Evolutionary conservation across 2,888 invertebrate genomes (phyloP).

Genomic region (Heliconius aoede): DNA sequence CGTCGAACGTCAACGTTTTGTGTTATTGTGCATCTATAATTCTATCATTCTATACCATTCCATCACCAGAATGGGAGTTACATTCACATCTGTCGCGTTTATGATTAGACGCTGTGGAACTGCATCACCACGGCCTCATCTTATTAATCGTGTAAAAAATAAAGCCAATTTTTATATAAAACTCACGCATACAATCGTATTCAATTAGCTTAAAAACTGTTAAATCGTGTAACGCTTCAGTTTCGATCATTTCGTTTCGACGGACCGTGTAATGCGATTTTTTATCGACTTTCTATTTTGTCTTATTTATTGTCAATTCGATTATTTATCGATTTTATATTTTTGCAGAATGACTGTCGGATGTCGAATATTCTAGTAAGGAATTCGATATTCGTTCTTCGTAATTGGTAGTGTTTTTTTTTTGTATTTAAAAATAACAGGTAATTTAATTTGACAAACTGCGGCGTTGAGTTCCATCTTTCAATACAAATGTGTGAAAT

Average conservation of each 20-base stretch:
- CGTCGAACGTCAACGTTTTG: too few relatives aligned
- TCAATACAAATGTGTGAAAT: background rate
- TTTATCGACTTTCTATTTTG: conserved; percentile 38
- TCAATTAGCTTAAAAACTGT: conserved; percentile 26
- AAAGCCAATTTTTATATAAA: background rate
- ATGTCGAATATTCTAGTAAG: conserved; percentile 56
- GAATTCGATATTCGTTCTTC: conserved; percentile 50
- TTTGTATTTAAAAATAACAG: background rate
- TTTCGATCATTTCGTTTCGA: conserved; percentile 36
- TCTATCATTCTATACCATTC: too few relatives aligned
- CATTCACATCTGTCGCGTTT: background rate
- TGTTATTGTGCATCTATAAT: too few relatives aligned
- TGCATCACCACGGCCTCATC: background rate
- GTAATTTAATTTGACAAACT: background rate
- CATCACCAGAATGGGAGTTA: too few relatives aligned
- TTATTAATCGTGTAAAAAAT: background rate
- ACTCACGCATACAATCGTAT: conserved; percentile 1
- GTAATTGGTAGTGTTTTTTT: background rate
- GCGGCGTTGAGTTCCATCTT: background rate
- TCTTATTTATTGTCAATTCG: conserved; percentile 1
- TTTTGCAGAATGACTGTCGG: conserved; percentile 41
- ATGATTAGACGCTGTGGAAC: background rate
- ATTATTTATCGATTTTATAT: too few relatives aligned
- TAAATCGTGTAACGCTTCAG: conserved; percentile 22
- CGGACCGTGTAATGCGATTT: conserved; percentile 42